Evolutionary conservation across 2,797 vertebrate genomes (phyloP), one percentile per base, ranked within the genome.

Genomic region (Lutjanus campechanus): DNA sequence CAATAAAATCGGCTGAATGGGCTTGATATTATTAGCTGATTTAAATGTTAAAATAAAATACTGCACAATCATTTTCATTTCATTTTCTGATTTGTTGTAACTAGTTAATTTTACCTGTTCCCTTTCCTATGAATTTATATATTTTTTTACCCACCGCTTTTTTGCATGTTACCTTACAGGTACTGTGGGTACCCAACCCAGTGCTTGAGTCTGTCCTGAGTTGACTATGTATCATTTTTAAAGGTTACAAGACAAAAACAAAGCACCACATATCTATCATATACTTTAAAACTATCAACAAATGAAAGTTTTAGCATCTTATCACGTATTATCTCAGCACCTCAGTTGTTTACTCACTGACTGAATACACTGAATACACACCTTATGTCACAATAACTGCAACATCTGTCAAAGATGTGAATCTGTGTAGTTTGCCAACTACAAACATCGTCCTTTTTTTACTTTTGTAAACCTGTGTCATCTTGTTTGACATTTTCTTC

Each of bases 401-500:
- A 40, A 16, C 67, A 54, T 83, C 58, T 73, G 29, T 47, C 41
- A 40, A 16, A 63, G 25, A 76, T 53, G 44, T 72, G 36, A 63
- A 56, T 80, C 29, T 79, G 16, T 81, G 56, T 47, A 15, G 25
- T 69, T 79, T 75, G 55, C 61, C 16, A 43, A 74, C 51, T 13
- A 69, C 53, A 17, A 49, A 50, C 51, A 51, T 49, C 11, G 22
- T 77, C 41, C 29, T 58, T 71, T 81, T 61, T 53, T 86, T 44
- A 47, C 54, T 68, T 76, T 68, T 81, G 19, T 79, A 79, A 91
- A 93, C 54, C 29, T 92, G 78, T 87, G 87, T 87, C 83, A 77
- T 90, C 69, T 89, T 92, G 77, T 91, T 90, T 89, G 83, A 88
- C 84, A 78, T 92, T 88, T 93, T 86, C 84, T 89, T 89, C 88